These are phyloP conservation scores for Oreochromis aureus DNA, from an alignment of 2,113 vertebrate species.

Conservation along the genomic window DNA sequence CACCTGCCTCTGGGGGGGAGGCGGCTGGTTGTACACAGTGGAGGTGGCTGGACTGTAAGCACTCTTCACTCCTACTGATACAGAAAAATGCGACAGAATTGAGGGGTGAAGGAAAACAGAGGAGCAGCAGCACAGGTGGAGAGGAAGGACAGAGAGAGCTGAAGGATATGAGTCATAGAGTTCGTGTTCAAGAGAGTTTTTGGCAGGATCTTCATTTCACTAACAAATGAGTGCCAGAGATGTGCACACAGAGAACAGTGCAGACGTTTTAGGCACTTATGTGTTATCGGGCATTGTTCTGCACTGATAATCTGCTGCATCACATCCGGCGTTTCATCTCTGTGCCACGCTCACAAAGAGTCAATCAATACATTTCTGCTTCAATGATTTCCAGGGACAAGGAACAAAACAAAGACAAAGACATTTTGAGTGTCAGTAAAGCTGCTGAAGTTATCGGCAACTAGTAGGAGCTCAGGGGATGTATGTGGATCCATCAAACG, in stretches of 20 bases:
- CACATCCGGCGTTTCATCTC: background rate
- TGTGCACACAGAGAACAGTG: background rate
- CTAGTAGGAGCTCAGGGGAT: background rate
- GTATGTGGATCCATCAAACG: background rate
- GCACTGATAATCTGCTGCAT: background rate
- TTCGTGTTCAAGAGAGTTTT: background rate
- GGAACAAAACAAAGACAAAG: background rate
- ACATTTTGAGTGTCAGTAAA: background rate
- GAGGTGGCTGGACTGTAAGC: slow-evolving; percentile 58
- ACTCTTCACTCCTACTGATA: slow-evolving; percentile 61
- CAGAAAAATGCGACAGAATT: background rate
- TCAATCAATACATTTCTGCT: background rate
- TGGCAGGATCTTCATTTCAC: background rate
- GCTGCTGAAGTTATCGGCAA: background rate
- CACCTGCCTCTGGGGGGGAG: slow-evolving; percentile 66
- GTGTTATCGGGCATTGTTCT: background rate
- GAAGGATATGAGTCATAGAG: background rate
- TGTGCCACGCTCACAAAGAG: background rate
- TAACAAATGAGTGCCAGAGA: background rate
- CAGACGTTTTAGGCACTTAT: background rate
- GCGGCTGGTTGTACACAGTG: slow-evolving; percentile 60
- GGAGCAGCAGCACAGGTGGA: background rate
- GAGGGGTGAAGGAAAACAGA: background rate
- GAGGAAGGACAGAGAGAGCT: background rate
- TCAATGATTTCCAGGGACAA: background rate